Evolutionary conservation across 2,888 invertebrate genomes (phyloP).

Genomic region (Alloscopus bannaensis): DNA sequence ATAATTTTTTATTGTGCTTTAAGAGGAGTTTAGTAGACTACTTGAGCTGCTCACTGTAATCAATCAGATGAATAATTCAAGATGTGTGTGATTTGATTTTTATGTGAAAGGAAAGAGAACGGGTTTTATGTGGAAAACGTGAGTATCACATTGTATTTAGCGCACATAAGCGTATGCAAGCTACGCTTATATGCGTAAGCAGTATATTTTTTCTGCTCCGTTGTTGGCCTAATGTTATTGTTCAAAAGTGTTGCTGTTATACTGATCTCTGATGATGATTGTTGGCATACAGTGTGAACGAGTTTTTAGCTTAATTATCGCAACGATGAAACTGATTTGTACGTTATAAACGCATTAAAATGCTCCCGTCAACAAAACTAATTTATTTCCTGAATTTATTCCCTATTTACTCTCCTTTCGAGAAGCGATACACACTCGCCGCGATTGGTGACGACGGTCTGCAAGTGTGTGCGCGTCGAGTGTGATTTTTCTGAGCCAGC

Average conservation of each 20-base stretch:
- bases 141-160: too few species aligned
- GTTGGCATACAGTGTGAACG: constrained; percentile 43
- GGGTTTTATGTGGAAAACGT: constrained; percentile 25
- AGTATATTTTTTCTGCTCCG: not conserved
- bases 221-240: constrained; percentile 10
- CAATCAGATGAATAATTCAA: constrained; percentile 54
- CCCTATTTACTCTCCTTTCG: constrained; percentile 4
- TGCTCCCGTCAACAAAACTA: constrained; percentile 58
- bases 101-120: constrained; percentile 43
- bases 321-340: constrained; percentile 43
- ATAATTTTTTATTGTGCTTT: not conserved
- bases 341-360: constrained; percentile 43
- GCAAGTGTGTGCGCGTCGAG: not conserved
- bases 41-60: constrained; percentile 10
- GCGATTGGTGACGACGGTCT: not conserved
- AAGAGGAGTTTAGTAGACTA: not conserved
- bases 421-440: not conserved
- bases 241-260: constrained; percentile 36
- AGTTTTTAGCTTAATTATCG: constrained; percentile 45
- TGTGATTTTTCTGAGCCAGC: not conserved
- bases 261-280: constrained; percentile 35
- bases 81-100: constrained; percentile 42
- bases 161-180: not conserved
- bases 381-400: constrained; percentile 54
- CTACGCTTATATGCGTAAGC: not conserved